Base-by-base conservation (phyloP, 2,888 invertebrate species). In the Tromatobia lineatoria region DNA sequence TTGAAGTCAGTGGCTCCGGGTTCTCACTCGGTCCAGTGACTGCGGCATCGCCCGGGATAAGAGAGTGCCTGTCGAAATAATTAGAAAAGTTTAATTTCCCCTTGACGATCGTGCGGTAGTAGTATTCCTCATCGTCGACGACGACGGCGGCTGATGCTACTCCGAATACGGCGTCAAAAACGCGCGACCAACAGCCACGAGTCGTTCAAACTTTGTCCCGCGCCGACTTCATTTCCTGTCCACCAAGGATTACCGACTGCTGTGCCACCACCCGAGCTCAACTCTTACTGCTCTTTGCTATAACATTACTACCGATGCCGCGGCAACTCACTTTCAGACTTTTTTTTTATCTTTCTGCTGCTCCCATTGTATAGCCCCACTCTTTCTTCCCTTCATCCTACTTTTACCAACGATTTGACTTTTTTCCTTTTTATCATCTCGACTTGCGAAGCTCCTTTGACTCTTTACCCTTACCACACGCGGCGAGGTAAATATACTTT, bases 211-310 rank as follows among this genome's bases (percentile, higher is more conserved):
- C 83, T 87, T 87, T 85, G 86, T 86, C 85, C 83, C 86, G 82
- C 80, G 87, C 86, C 83, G 86, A 86, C 85, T 87, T 87, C 87
- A 86, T 87, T 87, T 87, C 87, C 87, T 85, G 87, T 85, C 86
- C 85, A 71, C 73, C 71, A 83, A 73, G 85, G 85, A 87, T 85
- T 84, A 87, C 82, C 82, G 83, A 81, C 81, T 64, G 52, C 38
- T 20, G 70, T 64, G 52, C 50, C n/a, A 64, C 77, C 73, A 74
- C 67, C 73, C 52, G 77, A 76, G 25, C 54, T 45, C 69, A 42
- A 11, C 29, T 34, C 18, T 29, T 50, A 61, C 57, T 10, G 50
- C 15, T 50, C 4, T 4, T 29, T 4, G 29, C 29, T 29, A 29
- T 29, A 29, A 20, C 10, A 10, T 10, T 38, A 38, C 10, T 10